These are phyloP conservation scores for Tubulanus polymorphus DNA, from an alignment of 2,888 invertebrate genomes.

Conservation along the genomic window DNA sequence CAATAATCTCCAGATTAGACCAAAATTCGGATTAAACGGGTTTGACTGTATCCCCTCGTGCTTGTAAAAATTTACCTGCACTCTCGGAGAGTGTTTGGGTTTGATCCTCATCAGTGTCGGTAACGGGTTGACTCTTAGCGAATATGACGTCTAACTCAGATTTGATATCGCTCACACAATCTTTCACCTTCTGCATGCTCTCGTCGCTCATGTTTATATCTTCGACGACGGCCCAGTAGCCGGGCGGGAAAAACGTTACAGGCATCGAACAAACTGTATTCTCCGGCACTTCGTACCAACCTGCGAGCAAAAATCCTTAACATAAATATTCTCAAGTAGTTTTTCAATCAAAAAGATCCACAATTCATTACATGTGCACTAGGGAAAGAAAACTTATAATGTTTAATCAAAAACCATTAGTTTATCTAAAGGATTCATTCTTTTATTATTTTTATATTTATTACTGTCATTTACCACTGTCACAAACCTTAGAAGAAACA, in stretches of 20 bases:
- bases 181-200: conserved; percentile 27
- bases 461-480: too few species aligned
- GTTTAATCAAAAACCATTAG: too few species aligned
- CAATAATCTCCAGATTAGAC: too few species aligned
- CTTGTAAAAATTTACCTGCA: too few species aligned
- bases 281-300: conserved; percentile 49
- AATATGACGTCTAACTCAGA: not conserved
- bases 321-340: conserved; percentile 7
- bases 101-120: too few species aligned
- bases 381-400: too few species aligned
- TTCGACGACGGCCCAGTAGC: conserved; percentile 43
- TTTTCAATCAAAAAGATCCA: not conserved
- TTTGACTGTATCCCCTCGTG: too few species aligned
- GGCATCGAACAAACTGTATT: conserved; percentile 49
- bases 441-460: too few species aligned
- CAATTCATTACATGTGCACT: not conserved
- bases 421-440: not conserved
- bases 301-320: conserved; percentile 21
- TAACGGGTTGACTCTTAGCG: too few species aligned
- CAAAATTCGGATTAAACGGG: too few species aligned
- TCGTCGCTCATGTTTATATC: conserved; percentile 38
- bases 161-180: conserved; percentile 30
- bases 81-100: too few species aligned
- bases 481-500: too few species aligned
- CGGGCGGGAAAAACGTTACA: conserved; percentile 41